Evolutionary conservation across 2,888 invertebrate species (phyloP).

Genomic region (Erpobdella octoculata): DNA sequence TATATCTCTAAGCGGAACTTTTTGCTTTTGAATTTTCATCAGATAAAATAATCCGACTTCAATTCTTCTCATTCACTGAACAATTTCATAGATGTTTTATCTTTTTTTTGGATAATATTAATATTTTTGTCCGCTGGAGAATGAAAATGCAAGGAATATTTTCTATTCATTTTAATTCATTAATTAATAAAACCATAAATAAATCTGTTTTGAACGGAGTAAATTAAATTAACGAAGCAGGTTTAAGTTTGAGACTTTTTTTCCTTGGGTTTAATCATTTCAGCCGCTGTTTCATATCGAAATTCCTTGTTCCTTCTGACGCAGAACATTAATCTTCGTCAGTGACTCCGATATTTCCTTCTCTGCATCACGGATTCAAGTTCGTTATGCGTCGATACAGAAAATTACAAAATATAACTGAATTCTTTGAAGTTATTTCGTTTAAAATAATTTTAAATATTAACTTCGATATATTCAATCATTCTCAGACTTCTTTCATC

Average conservation of each 20-base stretch:
- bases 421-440: neutral
- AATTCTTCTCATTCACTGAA: too few relatives aligned
- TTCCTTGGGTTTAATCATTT: constrained; percentile 8
- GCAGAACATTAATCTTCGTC: constrained; percentile 12
- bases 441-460: neutral
- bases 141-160: too few relatives aligned
- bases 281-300: constrained; percentile 12
- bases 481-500: too few relatives aligned
- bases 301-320: constrained; percentile 13
- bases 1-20: constrained; percentile 3
- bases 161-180: too few relatives aligned
- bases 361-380: neutral
- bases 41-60: too few relatives aligned
- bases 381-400: constrained; percentile 12
- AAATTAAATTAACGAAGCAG: too few relatives aligned
- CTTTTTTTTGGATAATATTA: too few relatives aligned
- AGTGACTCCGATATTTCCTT: constrained; percentile 1
- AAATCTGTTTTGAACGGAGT: too few relatives aligned
- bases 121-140: too few relatives aligned
- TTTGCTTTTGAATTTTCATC: neutral
- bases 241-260: constrained; percentile 6
- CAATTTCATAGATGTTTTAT: too few relatives aligned
- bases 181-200: too few relatives aligned
- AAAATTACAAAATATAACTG: neutral
- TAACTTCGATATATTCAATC: too few relatives aligned